Evolutionary conservation across 92 coral and sea anemone genomes (phyloP).

Genomic region (Phymanthus crucifer): DNA sequence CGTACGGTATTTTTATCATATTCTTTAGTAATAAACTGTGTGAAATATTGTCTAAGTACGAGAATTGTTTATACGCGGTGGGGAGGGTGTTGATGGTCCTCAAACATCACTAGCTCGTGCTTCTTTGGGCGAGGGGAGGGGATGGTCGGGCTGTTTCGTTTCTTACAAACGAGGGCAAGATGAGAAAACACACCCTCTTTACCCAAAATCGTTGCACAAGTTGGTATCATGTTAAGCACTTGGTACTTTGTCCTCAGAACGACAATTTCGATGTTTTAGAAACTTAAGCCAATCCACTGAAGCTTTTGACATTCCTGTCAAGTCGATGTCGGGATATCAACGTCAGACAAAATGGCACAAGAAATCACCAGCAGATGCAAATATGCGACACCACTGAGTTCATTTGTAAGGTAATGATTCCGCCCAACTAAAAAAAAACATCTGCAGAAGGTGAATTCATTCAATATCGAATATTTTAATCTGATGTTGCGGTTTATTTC

Average conservation of each 20-base stretch:
- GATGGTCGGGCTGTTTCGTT: no score
- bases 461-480: no score
- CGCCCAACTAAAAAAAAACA: no score
- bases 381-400: not conserved
- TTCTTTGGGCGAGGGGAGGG: no score
- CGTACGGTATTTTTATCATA: not conserved
- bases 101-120: no score
- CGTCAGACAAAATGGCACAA: not conserved
- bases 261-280: no score
- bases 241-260: no score
- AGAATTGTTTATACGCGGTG: not conserved
- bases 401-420: not conserved
- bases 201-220: not conserved
- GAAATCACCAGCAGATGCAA: not conserved
- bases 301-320: not conserved
- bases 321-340: not conserved
- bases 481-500: no score
- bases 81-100: no score
- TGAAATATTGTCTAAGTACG: not conserved
- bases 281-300: not conserved
- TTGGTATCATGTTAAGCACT: not conserved
- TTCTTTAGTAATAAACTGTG: constrained; percentile 7
- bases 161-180: no score
- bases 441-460: no score
- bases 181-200: no score